Evolutionary conservation across 1,140 invertebrate species (phyloP).

Genomic region (Sarcophaga bullata): DNA sequence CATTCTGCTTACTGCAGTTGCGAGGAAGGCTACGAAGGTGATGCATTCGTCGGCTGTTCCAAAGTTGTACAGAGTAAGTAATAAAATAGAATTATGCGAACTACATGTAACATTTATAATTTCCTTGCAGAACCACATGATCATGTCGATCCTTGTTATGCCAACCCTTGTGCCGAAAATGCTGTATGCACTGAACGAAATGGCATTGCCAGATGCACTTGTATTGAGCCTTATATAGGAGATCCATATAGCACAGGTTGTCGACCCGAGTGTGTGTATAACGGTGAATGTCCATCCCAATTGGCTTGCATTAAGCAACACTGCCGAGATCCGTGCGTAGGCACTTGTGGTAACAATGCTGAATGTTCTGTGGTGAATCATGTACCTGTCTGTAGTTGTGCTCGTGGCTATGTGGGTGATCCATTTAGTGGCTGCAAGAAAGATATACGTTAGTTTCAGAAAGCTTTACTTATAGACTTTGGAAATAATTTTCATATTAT

Average conservation of each 20-base stretch:
- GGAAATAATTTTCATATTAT: conserved; percentile 44
- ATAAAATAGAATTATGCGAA: neutral
- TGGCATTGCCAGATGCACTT: conserved; percentile 77
- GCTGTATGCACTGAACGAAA: conserved; percentile 78
- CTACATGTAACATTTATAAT: neutral
- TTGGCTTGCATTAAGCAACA: conserved; percentile 85
- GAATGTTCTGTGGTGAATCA: conserved; percentile 84
- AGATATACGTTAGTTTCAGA: conserved; percentile 68
- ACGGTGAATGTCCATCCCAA: conserved; percentile 81
- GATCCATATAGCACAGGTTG: conserved; percentile 82
- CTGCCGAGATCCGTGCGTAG: conserved; percentile 86
- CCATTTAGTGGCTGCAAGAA: conserved; percentile 81
- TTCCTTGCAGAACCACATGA: conserved; percentile 57
- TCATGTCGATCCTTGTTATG: conserved; percentile 75
- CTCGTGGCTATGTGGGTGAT: conserved; percentile 80
- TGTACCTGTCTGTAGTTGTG: conserved; percentile 81
- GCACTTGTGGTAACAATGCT: conserved; percentile 82
- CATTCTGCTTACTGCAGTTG: conserved; percentile 86
- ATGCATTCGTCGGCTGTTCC: conserved; percentile 83
- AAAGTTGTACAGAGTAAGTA: conserved; percentile 66
- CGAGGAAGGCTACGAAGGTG: conserved; percentile 78
- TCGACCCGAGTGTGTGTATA: conserved; percentile 81
- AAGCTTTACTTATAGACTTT: conserved; percentile 39
- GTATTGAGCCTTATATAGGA: conserved; percentile 86
- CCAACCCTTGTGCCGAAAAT: conserved; percentile 85